These are phyloP conservation scores for Lasioglossum oenotherae DNA, from an alignment of 2,888 invertebrate genomes.

Conservation along the genomic window DNA sequence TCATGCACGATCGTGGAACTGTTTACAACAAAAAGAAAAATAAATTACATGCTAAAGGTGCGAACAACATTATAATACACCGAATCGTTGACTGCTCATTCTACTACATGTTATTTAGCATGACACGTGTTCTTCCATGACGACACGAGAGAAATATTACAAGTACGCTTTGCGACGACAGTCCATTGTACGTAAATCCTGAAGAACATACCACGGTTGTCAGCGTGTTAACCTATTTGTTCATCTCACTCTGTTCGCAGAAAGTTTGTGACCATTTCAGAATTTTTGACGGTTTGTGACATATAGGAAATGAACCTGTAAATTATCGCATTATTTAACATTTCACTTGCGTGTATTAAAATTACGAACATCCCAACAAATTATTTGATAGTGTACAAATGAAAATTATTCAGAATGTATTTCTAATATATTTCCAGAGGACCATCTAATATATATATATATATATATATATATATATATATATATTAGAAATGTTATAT, in stretches of 20 bases:
- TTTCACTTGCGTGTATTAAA: not conserved
- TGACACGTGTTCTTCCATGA: conserved; percentile 8
- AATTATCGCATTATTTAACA: not conserved
- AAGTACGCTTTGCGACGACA: not conserved
- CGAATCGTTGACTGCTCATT: not conserved
- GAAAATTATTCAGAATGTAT: no score
- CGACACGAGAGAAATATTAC: conserved; percentile 6
- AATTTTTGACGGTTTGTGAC: not conserved
- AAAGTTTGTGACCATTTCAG: not conserved
- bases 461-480: no score
- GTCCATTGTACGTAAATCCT: conserved; percentile 44
- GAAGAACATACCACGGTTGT: conserved; percentile 7
- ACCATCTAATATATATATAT: no score
- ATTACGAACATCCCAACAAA: not conserved
- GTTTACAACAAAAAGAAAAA: not conserved
- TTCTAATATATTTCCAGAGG: no score
- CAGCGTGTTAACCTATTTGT: conserved; percentile 8
- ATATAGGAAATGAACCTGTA: not conserved
- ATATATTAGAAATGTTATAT: no score
- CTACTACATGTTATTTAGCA: not conserved
- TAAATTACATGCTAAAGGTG: not conserved
- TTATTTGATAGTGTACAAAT: not conserved
- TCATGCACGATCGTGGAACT: not conserved
- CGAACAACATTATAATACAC: conserved; percentile 1
- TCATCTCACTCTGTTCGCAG: not conserved